Conservation (phyloP, 1,140 invertebrate species). For the Zaprionus kolodkinae region DNA sequence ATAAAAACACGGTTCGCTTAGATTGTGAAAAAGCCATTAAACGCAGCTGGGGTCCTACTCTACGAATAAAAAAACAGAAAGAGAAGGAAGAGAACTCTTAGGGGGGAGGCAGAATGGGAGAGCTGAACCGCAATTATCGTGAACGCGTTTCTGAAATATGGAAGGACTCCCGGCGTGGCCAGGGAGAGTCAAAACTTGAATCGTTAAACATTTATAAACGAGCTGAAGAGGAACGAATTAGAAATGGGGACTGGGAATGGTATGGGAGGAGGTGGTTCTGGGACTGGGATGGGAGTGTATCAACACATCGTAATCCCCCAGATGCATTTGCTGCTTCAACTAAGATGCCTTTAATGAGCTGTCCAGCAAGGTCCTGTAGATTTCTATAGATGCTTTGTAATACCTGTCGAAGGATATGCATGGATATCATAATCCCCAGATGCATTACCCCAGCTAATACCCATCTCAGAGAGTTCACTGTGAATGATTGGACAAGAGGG, state of each 20-base stretch:
- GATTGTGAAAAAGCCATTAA: constrained; percentile 80
- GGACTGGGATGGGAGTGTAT: constrained; percentile 28
- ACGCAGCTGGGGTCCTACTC: constrained; percentile 70
- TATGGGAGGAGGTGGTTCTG: neutral
- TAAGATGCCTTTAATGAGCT: constrained; percentile 77
- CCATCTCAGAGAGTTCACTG: no score
- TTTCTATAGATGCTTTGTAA: neutral
- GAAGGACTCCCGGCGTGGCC: constrained; percentile 18
- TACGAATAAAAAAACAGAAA: constrained; percentile 11
- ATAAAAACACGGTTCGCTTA: constrained; percentile 73
- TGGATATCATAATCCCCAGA: no score
- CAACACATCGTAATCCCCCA: constrained; percentile 76
- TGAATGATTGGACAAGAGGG: no score
- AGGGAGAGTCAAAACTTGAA: constrained; percentile 63
- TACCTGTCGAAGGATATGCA: no score
- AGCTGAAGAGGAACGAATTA: constrained; percentile 46
- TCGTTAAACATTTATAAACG: constrained; percentile 77
- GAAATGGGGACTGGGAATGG: constrained; percentile 4
- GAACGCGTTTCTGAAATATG: constrained; percentile 62
- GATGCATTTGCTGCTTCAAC: constrained; percentile 26
- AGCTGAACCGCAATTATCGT: constrained; percentile 76
- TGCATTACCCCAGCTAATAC: no score
- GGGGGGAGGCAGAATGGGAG: constrained; percentile 21
- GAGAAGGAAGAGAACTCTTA: neutral
- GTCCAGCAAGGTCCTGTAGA: constrained; percentile 17